phyloP scores from a whole-genome alignment of 1,140 invertebrate genomes.

The Papilio machaon region DNA sequence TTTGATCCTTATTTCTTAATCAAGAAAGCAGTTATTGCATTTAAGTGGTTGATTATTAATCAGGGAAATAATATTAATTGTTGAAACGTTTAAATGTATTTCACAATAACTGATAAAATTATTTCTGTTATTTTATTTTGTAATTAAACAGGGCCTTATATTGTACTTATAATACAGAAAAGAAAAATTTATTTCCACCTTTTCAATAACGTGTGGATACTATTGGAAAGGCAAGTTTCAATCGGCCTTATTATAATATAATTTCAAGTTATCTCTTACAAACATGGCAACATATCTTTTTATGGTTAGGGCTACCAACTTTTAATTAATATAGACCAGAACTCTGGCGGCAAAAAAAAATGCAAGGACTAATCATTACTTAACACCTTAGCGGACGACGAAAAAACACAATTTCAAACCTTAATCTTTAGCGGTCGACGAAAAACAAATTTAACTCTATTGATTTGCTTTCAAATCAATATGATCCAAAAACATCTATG shows the following conservation, averaged over 20 bases:
- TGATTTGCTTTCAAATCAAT: too few relatives aligned
- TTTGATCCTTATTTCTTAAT: background rate
- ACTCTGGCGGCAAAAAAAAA: too few relatives aligned
- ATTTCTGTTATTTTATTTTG: background rate
- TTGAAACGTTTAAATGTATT: background rate
- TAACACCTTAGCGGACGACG: too few relatives aligned
- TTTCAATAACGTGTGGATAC: background rate
- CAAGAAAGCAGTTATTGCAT: constrained; percentile 2
- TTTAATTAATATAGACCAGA: background rate
- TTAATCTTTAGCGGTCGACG: too few relatives aligned
- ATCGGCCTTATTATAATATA: background rate
- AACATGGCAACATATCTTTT: constrained; percentile 3
- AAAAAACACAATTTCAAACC: too few relatives aligned
- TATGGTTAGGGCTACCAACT: background rate
- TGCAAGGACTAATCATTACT: too few relatives aligned
- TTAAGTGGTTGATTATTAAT: constrained; percentile 22
- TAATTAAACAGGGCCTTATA: background rate
- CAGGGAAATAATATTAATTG: background rate
- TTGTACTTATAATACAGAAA: background rate
- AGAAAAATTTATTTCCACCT: background rate
- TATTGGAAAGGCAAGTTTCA: background rate
- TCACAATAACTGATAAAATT: background rate
- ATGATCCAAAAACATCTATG: too few relatives aligned
- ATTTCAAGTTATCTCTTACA: constrained; percentile 8
- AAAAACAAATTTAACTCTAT: too few relatives aligned